These are phyloP conservation scores for Anolis apletophallus DNA, from an alignment of 2,797 vertebrate species.

Conservation along the genomic window DNA sequence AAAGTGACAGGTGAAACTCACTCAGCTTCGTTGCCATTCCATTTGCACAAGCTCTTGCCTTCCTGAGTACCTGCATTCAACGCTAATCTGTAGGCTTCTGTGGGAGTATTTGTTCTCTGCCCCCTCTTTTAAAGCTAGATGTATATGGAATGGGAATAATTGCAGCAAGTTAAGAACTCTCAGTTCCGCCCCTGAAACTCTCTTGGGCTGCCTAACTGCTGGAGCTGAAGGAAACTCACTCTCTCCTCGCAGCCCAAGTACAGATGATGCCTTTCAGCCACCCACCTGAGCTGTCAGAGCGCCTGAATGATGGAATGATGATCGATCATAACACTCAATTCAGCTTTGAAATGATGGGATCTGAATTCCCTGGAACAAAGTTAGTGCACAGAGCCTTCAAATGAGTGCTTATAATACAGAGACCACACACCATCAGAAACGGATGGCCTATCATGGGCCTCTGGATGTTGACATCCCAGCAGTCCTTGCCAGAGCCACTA, in stretches of 20 bases:
- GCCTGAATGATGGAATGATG: slow-evolving; percentile 33
- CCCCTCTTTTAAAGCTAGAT: neutral
- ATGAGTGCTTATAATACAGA: fast-evolving
- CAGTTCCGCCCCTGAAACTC: neutral
- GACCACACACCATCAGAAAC: neutral
- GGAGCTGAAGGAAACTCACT: neutral
- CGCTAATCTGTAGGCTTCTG: neutral
- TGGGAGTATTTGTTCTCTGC: neutral
- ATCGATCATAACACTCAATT: neutral
- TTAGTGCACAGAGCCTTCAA: neutral
- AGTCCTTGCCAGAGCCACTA: too few species aligned
- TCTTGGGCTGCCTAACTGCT: neutral
- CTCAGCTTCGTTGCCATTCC: neutral
- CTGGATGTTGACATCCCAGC: neutral
- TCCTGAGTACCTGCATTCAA: neutral
- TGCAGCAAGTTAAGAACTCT: slow-evolving; percentile 1
- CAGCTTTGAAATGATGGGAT: neutral
- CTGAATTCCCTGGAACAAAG: fast-evolving
- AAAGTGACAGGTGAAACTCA: neutral
- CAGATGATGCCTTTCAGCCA: slow-evolving; percentile 22
- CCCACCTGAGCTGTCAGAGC: slow-evolving; percentile 18
- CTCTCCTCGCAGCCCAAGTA: neutral
- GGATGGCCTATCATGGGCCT: neutral
- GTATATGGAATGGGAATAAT: neutral
- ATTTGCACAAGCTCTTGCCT: neutral